Conservation (phyloP, 1,140 invertebrate species). For the Temnothorax curvispinosus region DNA sequence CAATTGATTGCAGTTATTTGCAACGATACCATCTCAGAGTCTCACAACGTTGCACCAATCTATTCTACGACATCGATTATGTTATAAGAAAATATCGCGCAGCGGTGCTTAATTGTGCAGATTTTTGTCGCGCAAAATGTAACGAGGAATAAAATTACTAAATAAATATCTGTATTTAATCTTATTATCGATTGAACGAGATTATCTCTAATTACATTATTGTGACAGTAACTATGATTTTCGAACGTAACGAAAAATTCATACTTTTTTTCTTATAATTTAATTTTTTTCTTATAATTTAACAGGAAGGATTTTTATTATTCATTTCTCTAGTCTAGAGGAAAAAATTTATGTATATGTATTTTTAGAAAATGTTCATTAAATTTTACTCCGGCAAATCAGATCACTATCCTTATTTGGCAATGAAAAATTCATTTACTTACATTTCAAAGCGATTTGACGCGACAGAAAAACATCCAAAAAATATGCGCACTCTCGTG, state of each 20-base stretch:
- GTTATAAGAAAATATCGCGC: slow-evolving; percentile 4
- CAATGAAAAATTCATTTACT: background rate
- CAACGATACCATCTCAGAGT: slow-evolving; percentile 16
- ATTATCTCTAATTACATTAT: background rate
- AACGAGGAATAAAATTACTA: background rate
- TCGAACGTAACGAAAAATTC: background rate
- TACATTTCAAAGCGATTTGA: background rate
- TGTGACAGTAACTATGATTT: background rate
- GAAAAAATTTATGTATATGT: background rate
- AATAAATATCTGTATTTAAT: background rate
- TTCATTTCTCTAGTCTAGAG: background rate
- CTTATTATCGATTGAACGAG: background rate
- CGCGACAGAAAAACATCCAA: background rate
- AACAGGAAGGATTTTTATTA: background rate
- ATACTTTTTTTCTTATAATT: background rate
- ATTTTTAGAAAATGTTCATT: background rate
- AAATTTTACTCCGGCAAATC: background rate
- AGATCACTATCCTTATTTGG: background rate
- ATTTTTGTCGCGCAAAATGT: background rate
- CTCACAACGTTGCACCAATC: background rate
- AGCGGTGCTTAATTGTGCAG: background rate
- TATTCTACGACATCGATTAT: slow-evolving; percentile 25
- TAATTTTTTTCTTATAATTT: background rate
- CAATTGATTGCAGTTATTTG: slow-evolving; percentile 42
- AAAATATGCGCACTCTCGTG: background rate